phyloP scores from a whole-genome alignment of 2,113 vertebrate genomes.

The Aepyceros melampus region DNA sequence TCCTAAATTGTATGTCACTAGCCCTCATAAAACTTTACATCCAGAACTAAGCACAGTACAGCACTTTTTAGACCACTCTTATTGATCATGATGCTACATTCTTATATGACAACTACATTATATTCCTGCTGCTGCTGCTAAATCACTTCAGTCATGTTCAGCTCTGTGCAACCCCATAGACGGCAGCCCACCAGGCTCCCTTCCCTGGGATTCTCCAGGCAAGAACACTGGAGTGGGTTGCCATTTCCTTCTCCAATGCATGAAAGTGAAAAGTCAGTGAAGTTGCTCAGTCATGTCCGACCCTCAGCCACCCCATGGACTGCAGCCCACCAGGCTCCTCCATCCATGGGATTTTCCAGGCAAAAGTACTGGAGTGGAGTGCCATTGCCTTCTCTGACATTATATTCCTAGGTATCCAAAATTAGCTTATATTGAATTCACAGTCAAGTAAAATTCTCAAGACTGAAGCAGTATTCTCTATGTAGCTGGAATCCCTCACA shows the following conservation, averaged over 20 bases:
- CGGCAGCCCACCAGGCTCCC: too few species aligned
- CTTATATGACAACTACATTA: neutral
- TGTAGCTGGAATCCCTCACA: constrained; percentile 43
- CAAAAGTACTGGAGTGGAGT: too few species aligned
- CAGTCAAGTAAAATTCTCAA: neutral
- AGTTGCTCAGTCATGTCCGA: too few species aligned
- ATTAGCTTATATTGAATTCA: neutral
- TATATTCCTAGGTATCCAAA: constrained; percentile 4
- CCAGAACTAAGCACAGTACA: neutral
- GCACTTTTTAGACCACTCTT: neutral
- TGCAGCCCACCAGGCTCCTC: too few species aligned
- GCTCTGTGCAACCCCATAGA: too few species aligned
- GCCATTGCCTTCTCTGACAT: neutral
- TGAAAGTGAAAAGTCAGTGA: too few species aligned
- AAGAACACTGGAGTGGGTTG: too few species aligned
- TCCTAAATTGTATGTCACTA: neutral
- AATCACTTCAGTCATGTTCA: rapidly evolving
- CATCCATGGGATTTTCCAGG: too few species aligned
- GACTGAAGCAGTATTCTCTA: neutral
- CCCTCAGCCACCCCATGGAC: too few species aligned
- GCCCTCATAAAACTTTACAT: neutral
- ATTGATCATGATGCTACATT: neutral
- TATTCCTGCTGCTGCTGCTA: neutral
- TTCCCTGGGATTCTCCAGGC: too few species aligned
- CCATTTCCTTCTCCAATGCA: too few species aligned